phyloP scores from a whole-genome alignment of 2,113 vertebrate genomes.

The Phaethornis superciliosus region DNA sequence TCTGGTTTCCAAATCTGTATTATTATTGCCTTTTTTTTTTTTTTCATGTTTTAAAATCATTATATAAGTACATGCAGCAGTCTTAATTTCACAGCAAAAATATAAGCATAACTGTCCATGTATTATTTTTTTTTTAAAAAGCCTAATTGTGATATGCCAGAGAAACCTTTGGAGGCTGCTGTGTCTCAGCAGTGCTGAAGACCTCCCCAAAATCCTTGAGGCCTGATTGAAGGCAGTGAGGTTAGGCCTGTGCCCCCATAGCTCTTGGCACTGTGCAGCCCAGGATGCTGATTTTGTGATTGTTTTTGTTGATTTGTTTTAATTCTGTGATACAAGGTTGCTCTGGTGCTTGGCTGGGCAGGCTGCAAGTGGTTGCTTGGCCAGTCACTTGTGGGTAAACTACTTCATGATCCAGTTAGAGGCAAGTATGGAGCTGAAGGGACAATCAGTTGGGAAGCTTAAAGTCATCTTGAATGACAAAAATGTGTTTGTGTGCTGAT shows the following conservation, averaged over 20 bases:
- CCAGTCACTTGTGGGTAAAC: neutral
- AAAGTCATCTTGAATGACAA: neutral
- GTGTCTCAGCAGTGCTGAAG: too few species aligned
- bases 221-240: too few species aligned
- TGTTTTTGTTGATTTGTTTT: too few species aligned
- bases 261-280: too few species aligned
- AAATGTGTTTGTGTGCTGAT: neutral
- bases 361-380: neutral
- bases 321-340: neutral
- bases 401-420: neutral
- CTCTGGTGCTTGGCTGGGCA: neutral
- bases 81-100: neutral
- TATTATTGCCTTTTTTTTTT: too few species aligned
- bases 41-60: neutral
- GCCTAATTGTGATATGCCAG: too few species aligned
- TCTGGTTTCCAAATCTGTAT: neutral
- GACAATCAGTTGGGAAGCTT: neutral
- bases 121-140: too few species aligned
- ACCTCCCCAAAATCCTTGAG: too few species aligned
- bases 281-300: too few species aligned
- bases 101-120: neutral
- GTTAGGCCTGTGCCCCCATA: too few species aligned
- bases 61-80: neutral
- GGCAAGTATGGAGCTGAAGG: neutral
- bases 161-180: too few species aligned